Conservation (phyloP, 2,888 invertebrate genomes). For the Sipunculus nudus region DNA sequence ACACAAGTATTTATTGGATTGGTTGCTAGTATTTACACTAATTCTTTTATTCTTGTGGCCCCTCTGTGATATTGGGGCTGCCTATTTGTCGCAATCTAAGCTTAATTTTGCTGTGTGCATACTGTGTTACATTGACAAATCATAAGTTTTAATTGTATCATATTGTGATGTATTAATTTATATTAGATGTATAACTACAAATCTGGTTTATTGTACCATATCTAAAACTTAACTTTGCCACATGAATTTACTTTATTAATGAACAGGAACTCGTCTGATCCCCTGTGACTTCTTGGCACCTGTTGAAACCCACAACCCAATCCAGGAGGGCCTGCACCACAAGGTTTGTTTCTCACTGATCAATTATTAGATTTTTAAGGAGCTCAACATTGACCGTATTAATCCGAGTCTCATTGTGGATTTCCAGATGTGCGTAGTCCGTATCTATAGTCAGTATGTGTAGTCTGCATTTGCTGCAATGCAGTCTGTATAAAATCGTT, state of each 20-base stretch:
- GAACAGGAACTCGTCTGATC: conserved; percentile 78
- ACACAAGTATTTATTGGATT: too few relatives aligned
- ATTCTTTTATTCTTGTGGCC: too few relatives aligned
- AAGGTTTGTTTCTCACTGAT: conserved; percentile 70
- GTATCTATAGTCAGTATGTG: neutral
- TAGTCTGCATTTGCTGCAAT: too few relatives aligned
- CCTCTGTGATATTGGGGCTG: too few relatives aligned
- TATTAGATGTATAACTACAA: neutral
- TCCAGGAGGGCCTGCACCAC: conserved; percentile 83
- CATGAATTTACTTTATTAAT: neutral
- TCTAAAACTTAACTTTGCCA: neutral
- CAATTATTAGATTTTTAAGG: too few relatives aligned
- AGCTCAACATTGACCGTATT: too few relatives aligned
- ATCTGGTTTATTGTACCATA: neutral
- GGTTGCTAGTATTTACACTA: too few relatives aligned
- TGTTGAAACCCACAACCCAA: conserved; percentile 89
- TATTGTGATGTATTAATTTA: neutral
- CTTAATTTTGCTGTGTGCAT: neutral
- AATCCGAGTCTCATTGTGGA: too few relatives aligned
- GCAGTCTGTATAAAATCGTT: too few relatives aligned
- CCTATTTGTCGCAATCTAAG: too few relatives aligned
- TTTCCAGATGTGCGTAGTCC: too few relatives aligned
- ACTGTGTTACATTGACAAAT: neutral
- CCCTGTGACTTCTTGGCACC: conserved; percentile 98
- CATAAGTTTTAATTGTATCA: neutral